Conservation (phyloP, 2,797 vertebrate genomes). For the Eutrigla gurnardus region DNA sequence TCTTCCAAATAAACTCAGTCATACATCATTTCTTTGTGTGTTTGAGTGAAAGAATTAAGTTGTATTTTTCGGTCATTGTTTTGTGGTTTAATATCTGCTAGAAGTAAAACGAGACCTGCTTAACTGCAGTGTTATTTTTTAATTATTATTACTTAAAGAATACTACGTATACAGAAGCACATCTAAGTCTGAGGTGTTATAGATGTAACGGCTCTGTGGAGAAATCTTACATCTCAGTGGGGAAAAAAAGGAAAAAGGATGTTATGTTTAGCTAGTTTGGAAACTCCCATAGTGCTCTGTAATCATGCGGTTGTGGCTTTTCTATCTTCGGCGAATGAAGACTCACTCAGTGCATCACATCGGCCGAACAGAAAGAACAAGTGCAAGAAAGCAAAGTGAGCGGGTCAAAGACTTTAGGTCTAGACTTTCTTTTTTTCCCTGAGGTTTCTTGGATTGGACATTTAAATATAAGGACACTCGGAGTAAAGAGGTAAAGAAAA, state of each 20-base stretch:
- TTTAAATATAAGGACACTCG: neutral
- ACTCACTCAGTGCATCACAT: constrained; percentile 24
- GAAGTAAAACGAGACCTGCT: neutral
- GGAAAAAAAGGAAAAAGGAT: constrained; percentile 3
- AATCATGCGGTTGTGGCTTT: constrained; percentile 80
- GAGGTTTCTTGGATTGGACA: neutral
- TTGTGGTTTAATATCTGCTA: neutral
- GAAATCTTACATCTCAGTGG: neutral
- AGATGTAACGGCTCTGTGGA: constrained; percentile 16
- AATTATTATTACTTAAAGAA: neutral
- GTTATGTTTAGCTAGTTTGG: constrained; percentile 55
- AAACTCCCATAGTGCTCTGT: constrained; percentile 77
- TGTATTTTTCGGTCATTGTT: neutral
- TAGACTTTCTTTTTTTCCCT: neutral
- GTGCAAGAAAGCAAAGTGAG: constrained; percentile 38
- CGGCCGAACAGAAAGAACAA: constrained; percentile 41
- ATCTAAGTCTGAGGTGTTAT: neutral
- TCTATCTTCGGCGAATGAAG: constrained; percentile 74
- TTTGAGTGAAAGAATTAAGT: neutral
- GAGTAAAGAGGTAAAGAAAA: neutral
- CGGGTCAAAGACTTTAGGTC: neutral
- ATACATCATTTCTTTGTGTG: neutral
- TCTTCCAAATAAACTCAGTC: constrained; percentile 38
- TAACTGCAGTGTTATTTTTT: neutral
- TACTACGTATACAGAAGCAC: neutral